Conservation (phyloP, 2,797 vertebrate species). For the Phyllotis vaccarum region DNA sequence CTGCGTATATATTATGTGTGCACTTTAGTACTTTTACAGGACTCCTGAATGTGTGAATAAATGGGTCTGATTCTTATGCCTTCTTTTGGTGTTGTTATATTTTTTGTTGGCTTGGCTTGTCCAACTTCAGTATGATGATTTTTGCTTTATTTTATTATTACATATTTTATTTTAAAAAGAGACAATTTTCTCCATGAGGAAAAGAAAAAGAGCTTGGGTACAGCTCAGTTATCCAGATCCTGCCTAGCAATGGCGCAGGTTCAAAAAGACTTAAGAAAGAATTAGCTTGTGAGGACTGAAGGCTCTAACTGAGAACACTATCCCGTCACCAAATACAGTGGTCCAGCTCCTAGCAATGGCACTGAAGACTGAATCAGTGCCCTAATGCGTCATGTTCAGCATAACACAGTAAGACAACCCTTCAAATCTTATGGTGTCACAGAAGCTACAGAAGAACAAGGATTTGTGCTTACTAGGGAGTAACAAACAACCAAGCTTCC, state of each 20-base stretch:
- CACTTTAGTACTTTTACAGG: neutral
- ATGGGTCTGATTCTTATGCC: neutral
- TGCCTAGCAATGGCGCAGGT: neutral
- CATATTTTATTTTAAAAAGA: neutral
- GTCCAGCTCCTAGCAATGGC: neutral
- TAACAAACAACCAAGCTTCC: neutral
- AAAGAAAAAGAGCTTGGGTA: rapidly evolving
- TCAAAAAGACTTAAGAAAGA: neutral
- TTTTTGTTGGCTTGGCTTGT: neutral
- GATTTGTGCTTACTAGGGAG: neutral
- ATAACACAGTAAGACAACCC: neutral
- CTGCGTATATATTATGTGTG: neutral
- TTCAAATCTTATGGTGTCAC: neutral
- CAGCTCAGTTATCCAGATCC: neutral
- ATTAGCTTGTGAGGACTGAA: neutral
- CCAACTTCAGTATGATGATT: neutral
- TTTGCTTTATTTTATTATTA: neutral
- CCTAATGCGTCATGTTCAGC: neutral
- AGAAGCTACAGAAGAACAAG: neutral
- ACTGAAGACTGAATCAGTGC: neutral
- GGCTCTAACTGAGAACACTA: neutral
- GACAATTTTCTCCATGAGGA: neutral
- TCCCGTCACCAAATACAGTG: neutral
- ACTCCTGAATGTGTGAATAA: neutral
- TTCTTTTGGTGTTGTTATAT: neutral